These are phyloP conservation scores for Oryzias curvinotus DNA, from an alignment of 2,113 vertebrate species.

Conservation along the genomic window DNA sequence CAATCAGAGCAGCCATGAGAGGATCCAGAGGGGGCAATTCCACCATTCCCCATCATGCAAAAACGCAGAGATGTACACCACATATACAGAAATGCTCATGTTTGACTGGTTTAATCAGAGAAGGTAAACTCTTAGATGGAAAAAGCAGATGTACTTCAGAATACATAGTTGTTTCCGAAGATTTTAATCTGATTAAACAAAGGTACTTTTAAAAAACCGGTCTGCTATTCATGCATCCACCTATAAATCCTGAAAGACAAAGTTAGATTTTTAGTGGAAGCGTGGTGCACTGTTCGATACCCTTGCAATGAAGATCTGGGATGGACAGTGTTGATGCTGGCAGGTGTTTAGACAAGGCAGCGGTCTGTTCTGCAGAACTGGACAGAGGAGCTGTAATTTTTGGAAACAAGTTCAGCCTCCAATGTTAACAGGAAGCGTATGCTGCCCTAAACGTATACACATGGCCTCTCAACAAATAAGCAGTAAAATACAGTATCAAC, in stretches of 20 bases:
- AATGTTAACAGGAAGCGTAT: slow-evolving; percentile 75
- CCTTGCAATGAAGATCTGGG: slow-evolving; percentile 33
- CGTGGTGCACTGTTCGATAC: slow-evolving; percentile 17
- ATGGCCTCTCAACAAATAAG: slow-evolving; percentile 70
- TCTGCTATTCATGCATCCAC: too few species aligned
- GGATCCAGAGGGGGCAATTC: slow-evolving; percentile 31
- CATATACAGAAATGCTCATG: slow-evolving; percentile 12
- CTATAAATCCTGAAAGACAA: slow-evolving; percentile 1
- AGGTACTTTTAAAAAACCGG: too few species aligned
- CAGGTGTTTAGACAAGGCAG: slow-evolving; percentile 70
- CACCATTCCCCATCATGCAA: slow-evolving; percentile 8
- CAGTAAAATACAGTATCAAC: slow-evolving; percentile 62
- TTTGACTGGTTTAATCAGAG: slow-evolving; percentile 33
- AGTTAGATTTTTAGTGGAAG: slow-evolving; percentile 9
- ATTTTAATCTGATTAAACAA: too few species aligned
- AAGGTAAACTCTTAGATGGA: slow-evolving; percentile 18
- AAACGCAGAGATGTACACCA: slow-evolving; percentile 11
- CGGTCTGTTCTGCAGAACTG: slow-evolving; percentile 63
- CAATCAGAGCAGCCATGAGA: slow-evolving; percentile 66
- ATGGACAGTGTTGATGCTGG: slow-evolving; percentile 59
- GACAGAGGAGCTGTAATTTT: slow-evolving; percentile 66
- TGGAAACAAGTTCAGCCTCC: slow-evolving; percentile 54
- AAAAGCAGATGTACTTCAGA: neutral
- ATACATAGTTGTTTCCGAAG: too few species aligned
- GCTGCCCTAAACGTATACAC: slow-evolving; percentile 68